Base-by-base conservation (phyloP, 2,888 invertebrate genomes). In the Acanthoscelides obtectus region DNA sequence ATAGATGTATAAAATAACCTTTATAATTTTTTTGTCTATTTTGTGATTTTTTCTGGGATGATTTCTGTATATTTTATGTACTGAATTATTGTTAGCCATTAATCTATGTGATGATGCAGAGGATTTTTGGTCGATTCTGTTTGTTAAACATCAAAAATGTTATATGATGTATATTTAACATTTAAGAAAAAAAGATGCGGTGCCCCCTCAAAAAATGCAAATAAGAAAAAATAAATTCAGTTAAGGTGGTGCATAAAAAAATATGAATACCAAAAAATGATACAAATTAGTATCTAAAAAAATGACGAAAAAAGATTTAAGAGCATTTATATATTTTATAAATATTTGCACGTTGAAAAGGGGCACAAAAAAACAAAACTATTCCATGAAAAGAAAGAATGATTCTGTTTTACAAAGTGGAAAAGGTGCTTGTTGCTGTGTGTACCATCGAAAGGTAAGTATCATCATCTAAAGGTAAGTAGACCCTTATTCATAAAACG, bases 21-120 rank as follows among this genome's bases (percentile, higher is more conserved):
- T 45, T 12, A 12, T 45, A 45, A 12, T 3, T 25, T 25, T 45
- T 45, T 45, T 45, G 96, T 97, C 77, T 95, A 45, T 45, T 45
- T 45, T 45, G 45, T 45, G 45, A 45, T 45, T 45, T 45, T 45
- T 3, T 25, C 8, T 66, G 66, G 70, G 27, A 27, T 65, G 27
- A 64, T 65, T 66, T 45, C 45, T 66, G 22, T 69, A 64, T 21
- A 64, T 67, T 64, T 67, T 22, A 64, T 27, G 65, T 72, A 69
- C n/a, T n/a, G n/a, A n/a, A 21, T 21, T 69, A 27, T 64, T 63
- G 67, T 22, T 22, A 22, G 66, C 67, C 63, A 65, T 69, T 27
- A 45, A 66, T 70, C 20, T 66, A n/a, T 66, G 45, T 12, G 45
- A 45, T 12, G 5, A 12, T 17, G 45, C 45, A 45, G 66, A 67